phyloP scores from a whole-genome alignment of 2,113 vertebrate genomes.

The Toxostoma redivivum region DNA sequence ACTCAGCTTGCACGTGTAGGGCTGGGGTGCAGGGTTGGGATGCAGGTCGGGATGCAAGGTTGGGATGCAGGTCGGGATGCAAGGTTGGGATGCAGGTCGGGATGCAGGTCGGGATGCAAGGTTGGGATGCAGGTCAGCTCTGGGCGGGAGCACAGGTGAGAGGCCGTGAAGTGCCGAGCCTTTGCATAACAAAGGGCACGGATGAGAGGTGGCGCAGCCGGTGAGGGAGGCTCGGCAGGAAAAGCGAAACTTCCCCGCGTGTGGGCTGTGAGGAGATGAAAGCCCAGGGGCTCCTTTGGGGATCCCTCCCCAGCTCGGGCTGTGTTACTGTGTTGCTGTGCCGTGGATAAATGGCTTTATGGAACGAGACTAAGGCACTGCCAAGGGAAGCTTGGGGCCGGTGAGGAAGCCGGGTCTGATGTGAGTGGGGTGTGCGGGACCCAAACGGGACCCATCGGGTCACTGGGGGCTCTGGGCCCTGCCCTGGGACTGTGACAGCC shows the following conservation, averaged over 20 bases:
- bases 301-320: not conserved
- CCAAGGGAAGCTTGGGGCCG: not conserved
- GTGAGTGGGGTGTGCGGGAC: not conserved
- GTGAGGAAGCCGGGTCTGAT: not conserved
- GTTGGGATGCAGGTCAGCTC: not conserved
- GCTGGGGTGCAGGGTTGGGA: not conserved
- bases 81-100: too few species aligned
- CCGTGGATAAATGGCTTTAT: not conserved
- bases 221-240: fast-evolving
- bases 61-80: too few species aligned
- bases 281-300: too few species aligned
- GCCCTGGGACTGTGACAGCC: not conserved
- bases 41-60: too few species aligned
- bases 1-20: not conserved
- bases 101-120: too few species aligned
- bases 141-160: not conserved
- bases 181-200: fast-evolving
- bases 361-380: fast-evolving
- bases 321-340: not conserved
- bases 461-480: not conserved
- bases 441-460: fast-evolving
- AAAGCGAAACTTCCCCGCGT: fast-evolving
- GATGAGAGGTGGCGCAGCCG: fast-evolving
- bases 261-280: not conserved
- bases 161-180: fast-evolving